Percentiles rank a stretch among this genome's conserved stretches.
Conservation (phyloP, 2,797 vertebrate species). For the Pipistrellus kuhlii region DNA sequence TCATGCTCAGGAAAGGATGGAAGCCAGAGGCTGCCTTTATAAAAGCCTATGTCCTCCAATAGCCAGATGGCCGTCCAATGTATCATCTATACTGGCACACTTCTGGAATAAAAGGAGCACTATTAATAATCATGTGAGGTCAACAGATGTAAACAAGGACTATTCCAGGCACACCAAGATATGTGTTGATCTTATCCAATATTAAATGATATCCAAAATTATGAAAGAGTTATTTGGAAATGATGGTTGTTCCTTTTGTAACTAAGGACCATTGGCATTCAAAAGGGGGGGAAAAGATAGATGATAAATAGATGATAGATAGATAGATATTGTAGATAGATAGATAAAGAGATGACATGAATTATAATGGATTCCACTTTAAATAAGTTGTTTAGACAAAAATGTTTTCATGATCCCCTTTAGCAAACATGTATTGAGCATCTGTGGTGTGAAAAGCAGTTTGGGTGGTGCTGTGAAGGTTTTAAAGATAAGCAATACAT, state of each 20-base stretch:
- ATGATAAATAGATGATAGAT: neutral
- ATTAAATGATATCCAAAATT: neutral
- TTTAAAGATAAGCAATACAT: neutral
- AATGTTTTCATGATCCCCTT: slow-evolving; percentile 9
- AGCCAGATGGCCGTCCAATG: neutral
- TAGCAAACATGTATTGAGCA: neutral
- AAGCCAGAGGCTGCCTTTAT: neutral
- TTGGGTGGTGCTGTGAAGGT: neutral
- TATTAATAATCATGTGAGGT: neutral
- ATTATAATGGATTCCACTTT: neutral
- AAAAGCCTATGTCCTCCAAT: neutral
- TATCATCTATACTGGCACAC: neutral
- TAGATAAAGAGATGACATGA: neutral
- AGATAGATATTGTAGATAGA: neutral
- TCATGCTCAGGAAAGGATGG: neutral
- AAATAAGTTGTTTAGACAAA: slow-evolving; percentile 39
- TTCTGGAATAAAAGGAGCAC: neutral
- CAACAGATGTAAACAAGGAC: neutral
- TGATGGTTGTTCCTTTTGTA: neutral
- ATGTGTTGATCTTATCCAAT: neutral
- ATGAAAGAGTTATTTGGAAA: neutral
- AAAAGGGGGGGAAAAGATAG: neutral
- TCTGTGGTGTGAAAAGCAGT: neutral
- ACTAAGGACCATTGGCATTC: neutral
- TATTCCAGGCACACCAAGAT: neutral